phyloP scores from a whole-genome alignment of 2,888 invertebrate species.

The Microchrysa polita region DNA sequence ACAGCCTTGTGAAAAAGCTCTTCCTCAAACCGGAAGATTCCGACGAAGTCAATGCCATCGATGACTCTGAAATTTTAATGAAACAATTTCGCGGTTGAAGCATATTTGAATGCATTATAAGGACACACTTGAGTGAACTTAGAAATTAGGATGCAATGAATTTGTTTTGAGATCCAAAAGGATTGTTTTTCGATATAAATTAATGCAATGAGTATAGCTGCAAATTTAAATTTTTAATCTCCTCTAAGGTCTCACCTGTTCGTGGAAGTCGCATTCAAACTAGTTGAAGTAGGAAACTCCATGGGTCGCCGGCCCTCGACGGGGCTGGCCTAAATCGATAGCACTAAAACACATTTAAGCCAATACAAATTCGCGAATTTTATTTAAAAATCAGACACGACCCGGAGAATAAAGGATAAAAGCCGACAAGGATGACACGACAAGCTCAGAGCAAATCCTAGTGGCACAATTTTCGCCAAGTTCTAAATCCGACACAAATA shows the following conservation, averaged over 20 bases:
- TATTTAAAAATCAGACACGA: conserved; percentile 1
- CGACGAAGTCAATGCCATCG: conserved; percentile 1
- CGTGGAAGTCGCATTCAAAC: conserved; percentile 56
- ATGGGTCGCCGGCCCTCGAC: conserved; percentile 65
- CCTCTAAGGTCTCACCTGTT: conserved; percentile 61
- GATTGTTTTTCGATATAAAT: no score
- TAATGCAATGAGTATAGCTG: no score
- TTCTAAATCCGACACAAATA: not conserved
- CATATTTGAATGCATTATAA: no score
- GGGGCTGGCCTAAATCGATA: conserved; percentile 63
- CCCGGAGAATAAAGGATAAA: conserved; percentile 44
- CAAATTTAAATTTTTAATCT: no score
- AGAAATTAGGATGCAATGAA: not conserved
- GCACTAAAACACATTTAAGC: conserved; percentile 63
- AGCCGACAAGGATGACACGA: not conserved
- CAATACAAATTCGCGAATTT: conserved; percentile 41
- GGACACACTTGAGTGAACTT: no score
- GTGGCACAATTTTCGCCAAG: conserved; percentile 20
- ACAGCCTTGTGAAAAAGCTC: conserved; percentile 7
- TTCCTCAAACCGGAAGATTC: not conserved
- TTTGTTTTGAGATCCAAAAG: not conserved
- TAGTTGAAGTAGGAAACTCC: conserved; percentile 63
- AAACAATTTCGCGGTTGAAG: no score
- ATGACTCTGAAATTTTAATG: not conserved
- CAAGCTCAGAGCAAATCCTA: not conserved